These are phyloP conservation scores for Coremacera marginata DNA, from an alignment of 2,888 invertebrate genomes.

Conservation along the genomic window DNA sequence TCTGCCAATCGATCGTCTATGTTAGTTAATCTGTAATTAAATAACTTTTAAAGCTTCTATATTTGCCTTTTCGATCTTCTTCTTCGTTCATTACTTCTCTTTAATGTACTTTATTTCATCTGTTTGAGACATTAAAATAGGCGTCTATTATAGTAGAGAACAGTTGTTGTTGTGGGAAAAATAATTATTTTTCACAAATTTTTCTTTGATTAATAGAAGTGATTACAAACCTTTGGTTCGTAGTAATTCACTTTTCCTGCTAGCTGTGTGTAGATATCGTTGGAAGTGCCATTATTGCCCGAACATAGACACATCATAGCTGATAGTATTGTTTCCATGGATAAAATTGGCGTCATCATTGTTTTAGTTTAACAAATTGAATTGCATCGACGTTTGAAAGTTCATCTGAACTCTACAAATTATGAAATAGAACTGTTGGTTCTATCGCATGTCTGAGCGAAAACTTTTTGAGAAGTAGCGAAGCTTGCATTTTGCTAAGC, in stretches of 20 bases:
- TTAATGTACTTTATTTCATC: background rate
- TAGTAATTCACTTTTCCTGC: background rate
- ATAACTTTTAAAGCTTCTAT: too few species aligned
- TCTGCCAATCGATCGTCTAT: background rate
- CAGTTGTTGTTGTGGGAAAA: too few species aligned
- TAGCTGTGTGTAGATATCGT: background rate
- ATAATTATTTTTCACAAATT: background rate
- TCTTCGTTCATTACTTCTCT: background rate
- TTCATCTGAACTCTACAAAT: background rate
- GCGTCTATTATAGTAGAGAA: background rate
- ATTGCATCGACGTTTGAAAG: background rate
- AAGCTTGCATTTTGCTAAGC: background rate
- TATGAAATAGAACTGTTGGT: background rate
- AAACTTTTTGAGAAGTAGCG: background rate
- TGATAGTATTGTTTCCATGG: background rate
- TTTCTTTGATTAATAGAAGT: background rate
- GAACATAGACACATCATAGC: constrained; percentile 3
- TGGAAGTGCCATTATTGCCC: background rate
- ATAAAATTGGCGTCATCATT: background rate
- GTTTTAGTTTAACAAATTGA: background rate
- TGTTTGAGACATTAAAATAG: background rate
- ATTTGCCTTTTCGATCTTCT: background rate
- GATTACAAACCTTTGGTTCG: background rate
- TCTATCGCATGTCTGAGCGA: background rate
- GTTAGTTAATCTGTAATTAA: background rate